These are phyloP conservation scores for Altica lythri DNA, from an alignment of 2,888 invertebrate genomes.

Conservation along the genomic window DNA sequence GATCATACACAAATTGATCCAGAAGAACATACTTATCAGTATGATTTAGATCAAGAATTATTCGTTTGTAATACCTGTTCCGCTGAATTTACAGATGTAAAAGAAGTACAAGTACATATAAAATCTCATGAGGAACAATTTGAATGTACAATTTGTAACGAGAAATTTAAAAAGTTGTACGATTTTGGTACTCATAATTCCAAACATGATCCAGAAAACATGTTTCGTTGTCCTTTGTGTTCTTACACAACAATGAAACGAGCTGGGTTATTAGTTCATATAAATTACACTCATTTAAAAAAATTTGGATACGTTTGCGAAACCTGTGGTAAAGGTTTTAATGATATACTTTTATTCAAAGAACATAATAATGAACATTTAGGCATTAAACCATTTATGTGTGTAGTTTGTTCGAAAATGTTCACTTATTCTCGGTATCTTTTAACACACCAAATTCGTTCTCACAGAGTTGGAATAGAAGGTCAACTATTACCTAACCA, in stretches of 20 bases:
- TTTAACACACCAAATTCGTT: constrained; percentile 47
- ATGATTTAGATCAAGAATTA: constrained; percentile 45
- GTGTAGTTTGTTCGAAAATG: constrained; percentile 60
- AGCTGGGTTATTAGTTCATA: constrained; percentile 48
- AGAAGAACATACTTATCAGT: constrained; percentile 45
- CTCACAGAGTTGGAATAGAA: constrained; percentile 52
- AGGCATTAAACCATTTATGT: constrained; percentile 60
- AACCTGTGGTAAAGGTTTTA: constrained; percentile 62
- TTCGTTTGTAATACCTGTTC: constrained; percentile 47
- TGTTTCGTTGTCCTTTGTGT: constrained; percentile 51
- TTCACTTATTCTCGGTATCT: constrained; percentile 58
- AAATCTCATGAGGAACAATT: constrained; percentile 52
- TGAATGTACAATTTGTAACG: constrained; percentile 52
- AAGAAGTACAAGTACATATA: constrained; percentile 46
- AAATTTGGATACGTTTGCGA: constrained; percentile 60
- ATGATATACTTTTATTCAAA: constrained; percentile 60
- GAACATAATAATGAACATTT: constrained; percentile 64
- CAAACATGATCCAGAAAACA: constrained; percentile 46
- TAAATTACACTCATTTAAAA: constrained; percentile 50
- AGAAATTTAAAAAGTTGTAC: constrained; percentile 49
- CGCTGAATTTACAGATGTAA: constrained; percentile 42
- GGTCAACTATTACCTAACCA: constrained; percentile 56
- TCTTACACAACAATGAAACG: constrained; percentile 45
- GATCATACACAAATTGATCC: constrained; percentile 51
- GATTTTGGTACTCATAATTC: constrained; percentile 50